These are phyloP conservation scores for Anguilla obscura DNA, from an alignment of 2,797 vertebrate species.

Conservation along the genomic window DNA sequence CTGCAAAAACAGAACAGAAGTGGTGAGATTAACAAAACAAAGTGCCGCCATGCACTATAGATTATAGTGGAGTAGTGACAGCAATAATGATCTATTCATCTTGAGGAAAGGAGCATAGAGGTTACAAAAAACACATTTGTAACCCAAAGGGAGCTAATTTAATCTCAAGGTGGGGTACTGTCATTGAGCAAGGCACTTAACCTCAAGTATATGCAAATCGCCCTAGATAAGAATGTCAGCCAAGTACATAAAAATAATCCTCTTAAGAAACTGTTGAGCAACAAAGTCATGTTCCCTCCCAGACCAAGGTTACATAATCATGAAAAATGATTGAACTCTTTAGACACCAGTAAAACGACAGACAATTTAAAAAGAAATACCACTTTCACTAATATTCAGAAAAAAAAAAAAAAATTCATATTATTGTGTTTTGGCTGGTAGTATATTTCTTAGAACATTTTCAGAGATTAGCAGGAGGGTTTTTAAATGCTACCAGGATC, in stretches of 20 bases:
- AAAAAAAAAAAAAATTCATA: too few relatives aligned
- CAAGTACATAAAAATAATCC: background rate
- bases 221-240: background rate
- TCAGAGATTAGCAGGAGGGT: too few relatives aligned
- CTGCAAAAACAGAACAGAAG: conserved; percentile 59
- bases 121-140: background rate
- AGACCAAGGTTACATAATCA: too few relatives aligned
- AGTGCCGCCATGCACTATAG: background rate
- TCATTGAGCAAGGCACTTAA: background rate
- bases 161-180: background rate
- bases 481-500: background rate
- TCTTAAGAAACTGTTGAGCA: background rate
- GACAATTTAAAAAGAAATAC: too few relatives aligned
- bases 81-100: background rate
- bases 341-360: too few relatives aligned
- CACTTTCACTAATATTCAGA: too few relatives aligned
- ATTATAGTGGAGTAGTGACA: background rate
- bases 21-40: background rate
- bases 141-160: background rate
- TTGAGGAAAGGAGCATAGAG: background rate
- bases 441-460: too few relatives aligned
- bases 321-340: too few relatives aligned
- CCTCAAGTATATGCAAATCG: background rate
- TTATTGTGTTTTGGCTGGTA: too few relatives aligned
- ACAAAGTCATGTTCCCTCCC: background rate